phyloP scores from a whole-genome alignment of 2,113 vertebrate genomes.

The Mormyrus lacerda region DNA sequence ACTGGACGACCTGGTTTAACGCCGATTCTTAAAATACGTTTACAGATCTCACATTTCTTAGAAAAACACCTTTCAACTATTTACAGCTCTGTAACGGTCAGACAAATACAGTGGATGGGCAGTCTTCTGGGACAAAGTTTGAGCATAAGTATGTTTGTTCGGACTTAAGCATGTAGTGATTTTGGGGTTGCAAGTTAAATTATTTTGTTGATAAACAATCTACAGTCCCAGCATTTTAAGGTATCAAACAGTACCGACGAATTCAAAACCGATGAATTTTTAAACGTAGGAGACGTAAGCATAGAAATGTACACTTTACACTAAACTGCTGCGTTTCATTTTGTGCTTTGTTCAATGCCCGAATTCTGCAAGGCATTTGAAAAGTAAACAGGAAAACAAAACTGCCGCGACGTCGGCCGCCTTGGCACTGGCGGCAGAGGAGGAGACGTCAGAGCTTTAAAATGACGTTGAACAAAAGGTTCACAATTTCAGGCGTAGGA shows the following conservation, averaged over 20 bases:
- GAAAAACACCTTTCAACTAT: neutral
- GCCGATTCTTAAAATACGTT: neutral
- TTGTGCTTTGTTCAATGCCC: neutral
- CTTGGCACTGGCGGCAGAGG: neutral
- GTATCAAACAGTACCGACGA: neutral
- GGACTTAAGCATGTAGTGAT: neutral
- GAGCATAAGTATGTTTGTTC: neutral
- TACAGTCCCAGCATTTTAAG: constrained; percentile 31
- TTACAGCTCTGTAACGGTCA: neutral
- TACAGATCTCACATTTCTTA: neutral
- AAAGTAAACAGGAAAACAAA: neutral
- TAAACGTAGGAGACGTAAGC: neutral
- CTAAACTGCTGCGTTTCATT: neutral
- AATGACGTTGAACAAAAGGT: neutral
- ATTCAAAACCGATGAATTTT: neutral
- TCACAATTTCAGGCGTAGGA: neutral
- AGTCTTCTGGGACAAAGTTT: neutral
- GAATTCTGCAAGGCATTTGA: neutral
- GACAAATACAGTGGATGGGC: neutral
- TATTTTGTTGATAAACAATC: constrained; percentile 16
- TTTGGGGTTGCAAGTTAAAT: neutral
- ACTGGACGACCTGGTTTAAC: neutral
- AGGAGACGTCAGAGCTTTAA: neutral
- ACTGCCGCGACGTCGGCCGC: neutral
- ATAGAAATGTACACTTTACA: neutral